Conservation (phyloP, 2,113 vertebrate genomes). For the Uria aalge region DNA sequence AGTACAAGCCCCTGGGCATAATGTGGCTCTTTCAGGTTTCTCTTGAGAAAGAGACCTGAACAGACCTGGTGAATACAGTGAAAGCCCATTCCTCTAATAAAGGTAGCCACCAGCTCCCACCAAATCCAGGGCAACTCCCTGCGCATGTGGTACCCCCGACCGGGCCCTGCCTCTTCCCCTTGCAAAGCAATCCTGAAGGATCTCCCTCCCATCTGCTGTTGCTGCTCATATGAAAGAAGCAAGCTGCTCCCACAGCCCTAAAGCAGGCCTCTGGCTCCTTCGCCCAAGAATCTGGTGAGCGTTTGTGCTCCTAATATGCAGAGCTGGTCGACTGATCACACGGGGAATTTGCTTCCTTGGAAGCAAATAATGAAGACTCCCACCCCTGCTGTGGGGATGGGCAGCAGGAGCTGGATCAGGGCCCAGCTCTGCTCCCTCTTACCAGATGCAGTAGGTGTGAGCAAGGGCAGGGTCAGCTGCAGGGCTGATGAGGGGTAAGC, state of each 20-base stretch:
- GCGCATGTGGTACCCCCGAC: neutral
- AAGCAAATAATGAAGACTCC: neutral
- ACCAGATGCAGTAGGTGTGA: neutral
- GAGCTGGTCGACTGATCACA: neutral
- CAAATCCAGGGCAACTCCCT: neutral
- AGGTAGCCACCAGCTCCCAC: neutral
- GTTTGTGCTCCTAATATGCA: neutral
- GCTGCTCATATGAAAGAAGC: neutral
- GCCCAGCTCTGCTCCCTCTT: neutral
- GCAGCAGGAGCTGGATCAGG: neutral
- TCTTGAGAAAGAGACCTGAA: neutral
- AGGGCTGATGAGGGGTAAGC: neutral
- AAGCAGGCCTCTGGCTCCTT: neutral
- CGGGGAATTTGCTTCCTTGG: neutral
- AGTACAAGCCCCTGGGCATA: neutral
- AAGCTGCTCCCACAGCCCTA: neutral
- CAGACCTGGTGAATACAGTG: neutral
- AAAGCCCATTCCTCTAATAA: neutral
- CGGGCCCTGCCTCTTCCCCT: neutral
- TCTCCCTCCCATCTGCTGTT: neutral
- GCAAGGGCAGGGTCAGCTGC: neutral
- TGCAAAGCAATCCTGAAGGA: neutral
- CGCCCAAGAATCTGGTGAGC: neutral
- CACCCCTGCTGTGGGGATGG: neutral
- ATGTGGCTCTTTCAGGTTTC: neutral